These are phyloP conservation scores for Pagrus major DNA, from an alignment of 2,113 vertebrate genomes.

Conservation along the genomic window DNA sequence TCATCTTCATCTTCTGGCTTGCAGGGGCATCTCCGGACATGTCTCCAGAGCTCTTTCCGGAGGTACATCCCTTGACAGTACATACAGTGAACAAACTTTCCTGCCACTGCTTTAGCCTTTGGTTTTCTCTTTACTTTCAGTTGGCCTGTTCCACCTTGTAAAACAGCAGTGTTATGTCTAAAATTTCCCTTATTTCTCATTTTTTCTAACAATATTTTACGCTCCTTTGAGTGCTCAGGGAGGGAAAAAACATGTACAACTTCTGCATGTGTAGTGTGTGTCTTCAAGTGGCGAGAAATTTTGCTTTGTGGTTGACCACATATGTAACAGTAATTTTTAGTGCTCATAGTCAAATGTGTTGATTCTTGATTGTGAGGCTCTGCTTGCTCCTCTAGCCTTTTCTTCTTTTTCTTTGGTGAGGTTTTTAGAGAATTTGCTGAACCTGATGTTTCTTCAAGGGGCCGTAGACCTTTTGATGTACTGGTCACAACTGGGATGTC, in stretches of 20 bases:
- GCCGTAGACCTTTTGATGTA: too few species aligned
- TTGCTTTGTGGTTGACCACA: constrained; percentile 32
- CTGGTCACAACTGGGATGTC: too few species aligned
- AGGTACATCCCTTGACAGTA: constrained; percentile 16
- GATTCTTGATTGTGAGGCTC: too few species aligned
- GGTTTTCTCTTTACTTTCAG: constrained; percentile 30
- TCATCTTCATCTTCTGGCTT: constrained; percentile 1
- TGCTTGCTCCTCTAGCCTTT: too few species aligned
- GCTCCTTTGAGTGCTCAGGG: background rate
- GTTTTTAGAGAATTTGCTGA: too few species aligned
- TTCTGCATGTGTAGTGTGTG: constrained; percentile 7
- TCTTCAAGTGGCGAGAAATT: constrained; percentile 21
- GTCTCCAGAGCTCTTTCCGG: constrained; percentile 17
- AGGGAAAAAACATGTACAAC: background rate
- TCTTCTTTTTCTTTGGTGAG: too few species aligned
- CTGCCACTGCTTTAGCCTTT: background rate
- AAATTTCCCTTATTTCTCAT: constrained; percentile 31
- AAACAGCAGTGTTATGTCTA: background rate
- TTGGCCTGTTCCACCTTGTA: background rate
- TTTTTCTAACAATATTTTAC: constrained; percentile 8
- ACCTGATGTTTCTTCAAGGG: too few species aligned
- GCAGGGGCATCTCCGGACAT: constrained; percentile 18
- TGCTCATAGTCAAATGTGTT: too few species aligned
- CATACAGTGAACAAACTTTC: constrained; percentile 31
- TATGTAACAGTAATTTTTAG: background rate